Base-by-base conservation (phyloP, 2,888 invertebrate species). In the Caenorhabditis parvicauda region DNA sequence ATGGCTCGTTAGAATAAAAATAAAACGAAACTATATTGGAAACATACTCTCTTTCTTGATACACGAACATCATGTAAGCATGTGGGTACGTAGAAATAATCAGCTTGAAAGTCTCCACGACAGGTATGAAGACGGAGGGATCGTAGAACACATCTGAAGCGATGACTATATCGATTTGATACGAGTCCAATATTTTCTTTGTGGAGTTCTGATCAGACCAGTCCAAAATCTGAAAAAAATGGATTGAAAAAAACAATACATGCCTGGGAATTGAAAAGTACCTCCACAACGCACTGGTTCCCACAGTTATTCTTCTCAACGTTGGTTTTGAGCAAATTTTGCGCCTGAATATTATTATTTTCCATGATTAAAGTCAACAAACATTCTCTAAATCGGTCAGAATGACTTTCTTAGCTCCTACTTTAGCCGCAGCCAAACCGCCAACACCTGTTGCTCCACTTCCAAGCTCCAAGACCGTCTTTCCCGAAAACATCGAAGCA, bases 111-210 rank as follows among this genome's bases (percentile, higher is more conserved):
- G 72, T 73, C 27, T 52, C 46, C 19, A 75, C 35, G 14, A 78
- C 59, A 14, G 65, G 44, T 12, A 52, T 45, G 59, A 77, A 79
- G 4, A 73, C 67, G 14, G 54, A 47, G 17, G 74, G 68, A 46
- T 76, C 75, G 58, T 68, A 79, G 53, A 79, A 78, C 3, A 78
- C 72, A 58, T 78, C 78, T 19, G 78, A 77, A 1, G 69, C 78
- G 27, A 78, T 25, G 24, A 77, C 54, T 28, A 59, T 49, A 48
- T 76, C 75, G 21, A 76, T 28, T 9, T 42, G 22, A 17, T 43
- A 47, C 29, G 29, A 25, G 32, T 24, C n/a, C 43, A 35, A 61
- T 43, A 4, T 52, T 7, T 25, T 12, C 6, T 47, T 12, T 3
- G 55, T 35, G 2, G 39, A 54, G 21, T 32, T 19, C 21, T 47